Percentiles rank a stretch among this genome's conserved stretches.
Evolutionary conservation across 2,888 invertebrate genomes (phyloP).

Genomic region (Villa cingulata): DNA sequence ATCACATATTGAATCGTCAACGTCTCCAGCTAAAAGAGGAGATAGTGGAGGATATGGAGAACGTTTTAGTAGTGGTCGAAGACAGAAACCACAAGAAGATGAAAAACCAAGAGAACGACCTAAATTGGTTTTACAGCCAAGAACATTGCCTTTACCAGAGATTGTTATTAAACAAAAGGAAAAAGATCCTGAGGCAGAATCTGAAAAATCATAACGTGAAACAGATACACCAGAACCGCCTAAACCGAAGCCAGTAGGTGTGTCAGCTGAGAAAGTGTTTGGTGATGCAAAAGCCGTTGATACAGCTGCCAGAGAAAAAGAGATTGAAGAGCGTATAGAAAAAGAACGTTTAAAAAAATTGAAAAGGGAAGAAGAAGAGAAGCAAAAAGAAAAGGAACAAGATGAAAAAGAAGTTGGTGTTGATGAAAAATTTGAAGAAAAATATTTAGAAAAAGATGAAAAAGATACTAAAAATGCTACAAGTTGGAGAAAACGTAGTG

Average conservation of each 20-base stretch:
- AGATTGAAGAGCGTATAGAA: slow-evolving; percentile 78
- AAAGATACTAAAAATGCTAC: slow-evolving; percentile 26
- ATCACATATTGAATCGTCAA: slow-evolving; percentile 20
- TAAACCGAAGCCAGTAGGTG: slow-evolving; percentile 38
- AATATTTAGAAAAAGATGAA: slow-evolving; percentile 25
- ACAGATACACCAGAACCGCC: slow-evolving; percentile 13
- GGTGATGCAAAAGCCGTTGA: slow-evolving; percentile 94
- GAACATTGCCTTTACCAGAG: slow-evolving; percentile 53
- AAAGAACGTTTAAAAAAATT: slow-evolving; percentile 38
- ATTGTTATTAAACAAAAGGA: slow-evolving; percentile 40
- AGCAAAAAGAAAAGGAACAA: slow-evolving; percentile 5
- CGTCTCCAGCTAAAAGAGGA: slow-evolving; percentile 26
- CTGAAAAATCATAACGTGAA: slow-evolving; percentile 2
- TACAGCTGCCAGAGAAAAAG: slow-evolving; percentile 75
- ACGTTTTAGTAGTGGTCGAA: slow-evolving; percentile 12
- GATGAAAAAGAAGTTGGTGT: slow-evolving; percentile 5
- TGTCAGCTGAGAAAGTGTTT: slow-evolving; percentile 64
- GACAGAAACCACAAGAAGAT: no score
- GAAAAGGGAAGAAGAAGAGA: slow-evolving; percentile 20
- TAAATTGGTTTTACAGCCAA: slow-evolving; percentile 64
- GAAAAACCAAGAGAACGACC: slow-evolving; percentile 41
- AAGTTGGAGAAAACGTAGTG: slow-evolving; percentile 27
- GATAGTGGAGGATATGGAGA: slow-evolving; percentile 18
- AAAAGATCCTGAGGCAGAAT: slow-evolving; percentile 32
- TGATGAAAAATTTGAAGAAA: slow-evolving; percentile 8